A percentile compares a stretch with the other conserved stretches of the same genome.
phyloP scores from a whole-genome alignment of 2,797 vertebrate genomes.

The Girardinus metallicus region DNA sequence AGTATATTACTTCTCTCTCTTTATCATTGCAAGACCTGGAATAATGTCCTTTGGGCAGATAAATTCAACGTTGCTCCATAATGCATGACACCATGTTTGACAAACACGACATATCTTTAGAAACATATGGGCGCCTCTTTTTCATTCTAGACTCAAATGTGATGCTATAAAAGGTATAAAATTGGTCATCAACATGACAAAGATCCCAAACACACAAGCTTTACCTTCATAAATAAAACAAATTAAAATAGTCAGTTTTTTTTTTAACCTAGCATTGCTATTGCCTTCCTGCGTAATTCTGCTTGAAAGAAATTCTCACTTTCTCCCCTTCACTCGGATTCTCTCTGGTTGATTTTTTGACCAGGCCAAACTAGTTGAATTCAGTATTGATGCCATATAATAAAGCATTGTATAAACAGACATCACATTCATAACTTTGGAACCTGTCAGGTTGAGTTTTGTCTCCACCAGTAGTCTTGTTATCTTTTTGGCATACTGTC shows the following conservation, averaged over 20 bases:
- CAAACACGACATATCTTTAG: not conserved
- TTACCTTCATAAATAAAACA: too few relatives aligned
- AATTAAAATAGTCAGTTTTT: too few relatives aligned
- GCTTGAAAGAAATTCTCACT: too few relatives aligned
- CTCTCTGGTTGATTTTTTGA: too few relatives aligned
- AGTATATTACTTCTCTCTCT: not conserved
- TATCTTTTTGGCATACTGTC: constrained; percentile 63
- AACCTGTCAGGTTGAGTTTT: constrained; percentile 53
- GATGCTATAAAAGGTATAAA: not conserved
- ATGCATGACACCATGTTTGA: not conserved
- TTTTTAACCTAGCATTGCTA: too few relatives aligned
- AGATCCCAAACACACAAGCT: too few relatives aligned
- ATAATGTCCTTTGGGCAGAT: not conserved
- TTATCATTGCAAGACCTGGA: not conserved
- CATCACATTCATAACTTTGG: constrained; percentile 51
- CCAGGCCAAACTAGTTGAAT: constrained; percentile 28
- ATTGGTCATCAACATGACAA: too few relatives aligned
- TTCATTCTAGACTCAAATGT: not conserved
- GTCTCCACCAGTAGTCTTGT: constrained; percentile 43
- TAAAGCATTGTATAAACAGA: not conserved
- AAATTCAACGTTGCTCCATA: not conserved
- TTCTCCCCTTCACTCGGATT: too few relatives aligned
- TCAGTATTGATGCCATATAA: constrained; percentile 24
- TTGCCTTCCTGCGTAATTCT: too few relatives aligned
- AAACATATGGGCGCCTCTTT: not conserved